Base-by-base conservation (phyloP, 2,797 vertebrate species). In the Rhincodon typus region DNA sequence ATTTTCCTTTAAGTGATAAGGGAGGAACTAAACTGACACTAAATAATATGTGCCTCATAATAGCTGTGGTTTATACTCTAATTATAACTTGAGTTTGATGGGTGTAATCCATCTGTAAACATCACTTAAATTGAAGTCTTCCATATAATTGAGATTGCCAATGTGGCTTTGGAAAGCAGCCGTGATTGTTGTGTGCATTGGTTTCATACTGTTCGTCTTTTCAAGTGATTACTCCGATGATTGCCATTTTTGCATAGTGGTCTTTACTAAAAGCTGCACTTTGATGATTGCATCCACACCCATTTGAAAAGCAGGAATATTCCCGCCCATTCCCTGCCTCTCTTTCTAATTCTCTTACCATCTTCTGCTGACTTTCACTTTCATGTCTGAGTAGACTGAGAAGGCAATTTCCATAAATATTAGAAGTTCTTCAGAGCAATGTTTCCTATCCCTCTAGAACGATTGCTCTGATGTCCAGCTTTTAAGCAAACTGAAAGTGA, bases 91-190 rank as follows among this genome's bases (percentile, higher is more conserved):
- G 27, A 15, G 27, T 66, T 57, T 57, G 70, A 50, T 77, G 94
- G 27, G 50, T 87, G 50, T 90, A 62, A 67, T 88, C 8, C 57
- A 38, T 95, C 62, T 66, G 42, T 57, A 90, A 86, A 95, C 82
- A 95, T 50, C 95, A 95, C 30, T 95, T 95, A 95, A 57, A 82
- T 69, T 86, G 34, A 46, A 90, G 4, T 88, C 57, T 38, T 95
- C 57, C 66, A 62, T 82, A 62, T 67, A 46, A 53, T 34, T 86
- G 95, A 69, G 15, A 69, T 67, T 95, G 95, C 17, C 12, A 62
- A 38, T 90, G 79, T 74, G 42, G 42, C 5, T 94, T 94, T 50
- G 42, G 69, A 50, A 12, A 74, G 90, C 90, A 93, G n/a, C 62
- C 67, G 0, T 53, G 46, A 67, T 95, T 57, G 34, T n/a, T 95